A percentile compares a stretch with the other conserved stretches of the same genome.
Conservation (phyloP, 1,140 invertebrate genomes). For the Camponotus floridanus region DNA sequence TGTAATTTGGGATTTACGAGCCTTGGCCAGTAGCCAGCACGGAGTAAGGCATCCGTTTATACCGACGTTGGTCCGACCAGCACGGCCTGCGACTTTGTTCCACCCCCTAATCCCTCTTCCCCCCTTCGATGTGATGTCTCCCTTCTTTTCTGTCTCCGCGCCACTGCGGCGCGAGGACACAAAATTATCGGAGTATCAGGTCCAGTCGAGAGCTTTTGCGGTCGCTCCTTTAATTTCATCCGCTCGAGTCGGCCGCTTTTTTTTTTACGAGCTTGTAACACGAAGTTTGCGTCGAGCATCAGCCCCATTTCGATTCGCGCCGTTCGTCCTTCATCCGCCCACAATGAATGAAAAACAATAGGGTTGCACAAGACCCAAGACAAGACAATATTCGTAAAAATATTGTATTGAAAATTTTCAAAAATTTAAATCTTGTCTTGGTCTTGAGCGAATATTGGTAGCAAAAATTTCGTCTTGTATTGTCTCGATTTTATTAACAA, state of each 20-base stretch:
- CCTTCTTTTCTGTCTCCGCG: conserved; percentile 43
- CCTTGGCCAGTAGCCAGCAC: conserved; percentile 68
- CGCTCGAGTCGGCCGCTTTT: conserved; percentile 40
- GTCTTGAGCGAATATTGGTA: too few species aligned
- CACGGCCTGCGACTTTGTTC: conserved; percentile 37
- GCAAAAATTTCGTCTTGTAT: too few species aligned
- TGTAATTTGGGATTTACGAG: conserved; percentile 80
- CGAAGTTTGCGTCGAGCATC: neutral
- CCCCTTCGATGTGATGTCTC: too few species aligned
- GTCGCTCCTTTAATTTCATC: conserved; percentile 44
- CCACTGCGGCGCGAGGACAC: conserved; percentile 69
- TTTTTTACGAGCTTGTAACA: conserved; percentile 34
- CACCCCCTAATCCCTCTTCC: neutral
- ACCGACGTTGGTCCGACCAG: conserved; percentile 49
- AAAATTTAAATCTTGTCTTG: too few species aligned
- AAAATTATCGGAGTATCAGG: conserved; percentile 77
- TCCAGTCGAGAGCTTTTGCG: conserved; percentile 17
- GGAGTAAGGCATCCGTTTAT: conserved; percentile 43
- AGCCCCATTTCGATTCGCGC: neutral
- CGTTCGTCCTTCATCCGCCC: neutral
- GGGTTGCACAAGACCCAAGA: too few species aligned
- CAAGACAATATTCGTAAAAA: too few species aligned
- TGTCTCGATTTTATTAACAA: too few species aligned
- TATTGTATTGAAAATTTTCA: too few species aligned
- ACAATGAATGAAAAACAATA: conserved; percentile 34